phyloP scores from a whole-genome alignment of 1,140 invertebrate genomes.

The Goniozus legneri region DNA sequence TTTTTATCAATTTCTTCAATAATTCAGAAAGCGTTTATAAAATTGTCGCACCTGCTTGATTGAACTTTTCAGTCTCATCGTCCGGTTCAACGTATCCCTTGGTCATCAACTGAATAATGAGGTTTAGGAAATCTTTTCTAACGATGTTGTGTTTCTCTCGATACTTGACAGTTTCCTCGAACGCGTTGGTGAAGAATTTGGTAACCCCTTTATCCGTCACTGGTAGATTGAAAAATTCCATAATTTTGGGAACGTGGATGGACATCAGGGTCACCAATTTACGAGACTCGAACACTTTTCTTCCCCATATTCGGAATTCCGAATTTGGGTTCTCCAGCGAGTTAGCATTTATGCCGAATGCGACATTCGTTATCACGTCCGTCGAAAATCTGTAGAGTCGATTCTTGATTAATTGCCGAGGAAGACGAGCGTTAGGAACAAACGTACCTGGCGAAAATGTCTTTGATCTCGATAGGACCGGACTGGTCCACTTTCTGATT shows the following conservation, averaged over 20 bases:
- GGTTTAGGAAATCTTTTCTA: slow-evolving; percentile 23
- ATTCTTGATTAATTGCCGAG: no score
- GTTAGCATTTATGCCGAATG: slow-evolving; percentile 39
- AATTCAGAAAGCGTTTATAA: no score
- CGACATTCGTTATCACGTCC: slow-evolving; percentile 34
- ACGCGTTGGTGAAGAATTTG: slow-evolving; percentile 26
- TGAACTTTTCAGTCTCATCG: neutral
- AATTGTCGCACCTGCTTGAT: no score
- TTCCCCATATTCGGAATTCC: slow-evolving; percentile 34
- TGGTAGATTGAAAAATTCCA: slow-evolving; percentile 20
- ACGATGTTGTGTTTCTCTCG: slow-evolving; percentile 17
- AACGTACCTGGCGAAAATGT: slow-evolving; percentile 50
- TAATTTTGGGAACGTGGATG: slow-evolving; percentile 23
- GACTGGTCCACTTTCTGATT: slow-evolving; percentile 19
- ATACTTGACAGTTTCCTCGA: slow-evolving; percentile 18
- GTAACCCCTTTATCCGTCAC: slow-evolving; percentile 14
- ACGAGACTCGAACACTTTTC: slow-evolving; percentile 27
- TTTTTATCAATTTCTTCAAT: no score
- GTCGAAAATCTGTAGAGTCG: slow-evolving; percentile 27
- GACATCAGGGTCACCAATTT: slow-evolving; percentile 19
- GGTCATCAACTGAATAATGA: slow-evolving; percentile 22
- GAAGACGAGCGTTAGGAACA: neutral
- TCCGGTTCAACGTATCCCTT: slow-evolving; percentile 16
- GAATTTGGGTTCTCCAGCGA: slow-evolving; percentile 30
- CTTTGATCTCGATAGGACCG: slow-evolving; percentile 38